Conservation (phyloP, 2,888 invertebrate species). For the Clunio marinus region DNA sequence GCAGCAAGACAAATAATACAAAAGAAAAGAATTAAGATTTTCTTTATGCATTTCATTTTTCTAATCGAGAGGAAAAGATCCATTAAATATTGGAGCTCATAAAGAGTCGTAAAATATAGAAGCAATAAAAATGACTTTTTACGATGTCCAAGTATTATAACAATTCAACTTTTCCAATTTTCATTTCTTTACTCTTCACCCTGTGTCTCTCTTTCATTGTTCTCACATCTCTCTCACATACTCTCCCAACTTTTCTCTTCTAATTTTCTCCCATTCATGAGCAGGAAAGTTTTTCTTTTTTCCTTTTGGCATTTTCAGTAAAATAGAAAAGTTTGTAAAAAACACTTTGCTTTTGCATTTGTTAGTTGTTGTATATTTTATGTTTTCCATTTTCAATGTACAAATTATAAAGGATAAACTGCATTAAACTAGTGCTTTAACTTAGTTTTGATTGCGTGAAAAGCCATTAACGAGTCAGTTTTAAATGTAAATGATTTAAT, state of each 20-base stretch:
- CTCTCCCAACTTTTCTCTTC: not conserved
- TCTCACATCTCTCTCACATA: too few relatives aligned
- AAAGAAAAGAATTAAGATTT: too few relatives aligned
- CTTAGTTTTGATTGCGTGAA: not conserved
- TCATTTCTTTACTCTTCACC: not conserved
- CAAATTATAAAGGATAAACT: not conserved
- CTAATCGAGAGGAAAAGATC: too few relatives aligned
- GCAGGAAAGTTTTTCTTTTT: not conserved
- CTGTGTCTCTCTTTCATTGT: not conserved
- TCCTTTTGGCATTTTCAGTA: constrained; percentile 26
- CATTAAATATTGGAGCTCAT: too few relatives aligned
- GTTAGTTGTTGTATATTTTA: constrained; percentile 35
- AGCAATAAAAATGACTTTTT: too few relatives aligned
- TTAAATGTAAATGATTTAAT: not conserved
- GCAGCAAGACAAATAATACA: too few relatives aligned
- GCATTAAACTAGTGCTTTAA: constrained; percentile 5
- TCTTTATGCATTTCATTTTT: too few relatives aligned
- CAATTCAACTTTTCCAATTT: not conserved
- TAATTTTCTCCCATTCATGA: not conserved
- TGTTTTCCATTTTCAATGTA: constrained; percentile 15
- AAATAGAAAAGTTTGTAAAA: constrained; percentile 36
- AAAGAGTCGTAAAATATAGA: too few relatives aligned
- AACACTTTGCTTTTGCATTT: constrained; percentile 33
- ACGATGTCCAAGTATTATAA: not conserved
- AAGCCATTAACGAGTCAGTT: not conserved